These are phyloP conservation scores for Theristus sp. DNA, from an alignment of 2,888 invertebrate species.

Conservation along the genomic window DNA sequence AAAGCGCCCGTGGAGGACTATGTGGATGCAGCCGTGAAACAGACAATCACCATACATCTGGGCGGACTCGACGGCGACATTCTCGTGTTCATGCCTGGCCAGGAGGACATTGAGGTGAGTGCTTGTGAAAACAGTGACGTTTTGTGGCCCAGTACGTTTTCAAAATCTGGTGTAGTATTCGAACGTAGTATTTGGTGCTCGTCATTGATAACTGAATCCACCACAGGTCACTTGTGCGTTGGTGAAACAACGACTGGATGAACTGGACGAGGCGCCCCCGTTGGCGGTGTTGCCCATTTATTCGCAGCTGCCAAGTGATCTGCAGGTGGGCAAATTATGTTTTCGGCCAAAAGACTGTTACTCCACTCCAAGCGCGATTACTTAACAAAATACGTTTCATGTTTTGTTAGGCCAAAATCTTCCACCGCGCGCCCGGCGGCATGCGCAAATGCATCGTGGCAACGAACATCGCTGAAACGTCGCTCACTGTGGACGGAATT, in stretches of 20 bases:
- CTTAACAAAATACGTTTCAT: neutral
- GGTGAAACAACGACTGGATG: conserved; percentile 51
- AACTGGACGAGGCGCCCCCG: conserved; percentile 80
- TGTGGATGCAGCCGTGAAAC: conserved; percentile 85
- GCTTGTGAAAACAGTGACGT: too few relatives aligned
- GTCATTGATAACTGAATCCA: conserved; percentile 6
- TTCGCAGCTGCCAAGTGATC: conserved; percentile 88
- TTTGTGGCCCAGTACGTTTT: neutral
- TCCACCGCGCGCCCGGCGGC: conserved; percentile 86
- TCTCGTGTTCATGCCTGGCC: conserved; percentile 96
- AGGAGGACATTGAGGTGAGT: conserved; percentile 96
- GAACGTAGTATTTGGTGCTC: neutral
- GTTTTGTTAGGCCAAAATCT: conserved; percentile 79
- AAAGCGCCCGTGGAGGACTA: conserved; percentile 95
- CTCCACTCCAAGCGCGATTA: neutral
- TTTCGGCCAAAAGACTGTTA: neutral
- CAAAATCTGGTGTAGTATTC: neutral
- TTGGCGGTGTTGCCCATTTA: conserved; percentile 90
- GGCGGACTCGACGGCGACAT: conserved; percentile 56
- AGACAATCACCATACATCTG: conserved; percentile 82
- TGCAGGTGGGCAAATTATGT: conserved; percentile 66
- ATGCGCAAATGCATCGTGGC: conserved; percentile 93
- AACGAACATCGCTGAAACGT: conserved; percentile 85
- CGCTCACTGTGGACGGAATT: conserved; percentile 48
- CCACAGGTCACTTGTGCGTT: conserved; percentile 25